phyloP scores from a whole-genome alignment of 2,797 vertebrate species.

The Acrossocheilus wenchowensis region DNA sequence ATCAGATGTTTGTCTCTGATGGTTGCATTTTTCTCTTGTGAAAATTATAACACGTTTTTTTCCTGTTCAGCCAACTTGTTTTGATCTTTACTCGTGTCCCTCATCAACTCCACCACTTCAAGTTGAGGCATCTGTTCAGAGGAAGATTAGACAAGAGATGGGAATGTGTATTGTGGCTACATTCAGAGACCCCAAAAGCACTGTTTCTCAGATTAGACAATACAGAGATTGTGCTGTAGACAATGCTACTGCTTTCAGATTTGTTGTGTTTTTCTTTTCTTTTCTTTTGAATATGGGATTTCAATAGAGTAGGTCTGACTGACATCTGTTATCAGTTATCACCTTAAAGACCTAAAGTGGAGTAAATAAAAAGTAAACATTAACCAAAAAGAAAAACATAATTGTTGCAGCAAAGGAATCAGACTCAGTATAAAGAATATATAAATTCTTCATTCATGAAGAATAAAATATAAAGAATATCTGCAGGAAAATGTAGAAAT shows the following conservation, averaged over 20 bases:
- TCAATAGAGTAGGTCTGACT: not conserved
- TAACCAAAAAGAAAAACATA: not conserved
- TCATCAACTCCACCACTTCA: conserved; percentile 68
- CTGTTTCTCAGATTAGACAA: conserved; percentile 74
- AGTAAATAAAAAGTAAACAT: not conserved
- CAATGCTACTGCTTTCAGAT: conserved; percentile 70
- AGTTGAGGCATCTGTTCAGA: conserved; percentile 67
- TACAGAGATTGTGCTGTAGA: conserved; percentile 69
- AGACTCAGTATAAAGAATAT: not conserved
- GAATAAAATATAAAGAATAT: not conserved
- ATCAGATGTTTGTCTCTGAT: conserved; percentile 53
- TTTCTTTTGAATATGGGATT: conserved; percentile 1
- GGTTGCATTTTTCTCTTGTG: conserved; percentile 57
- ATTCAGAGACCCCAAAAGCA: conserved; percentile 72
- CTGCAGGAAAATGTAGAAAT: not conserved
- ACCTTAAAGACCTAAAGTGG: not conserved
- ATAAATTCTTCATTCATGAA: not conserved
- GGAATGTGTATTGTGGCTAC: conserved; percentile 82
- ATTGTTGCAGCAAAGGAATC: not conserved
- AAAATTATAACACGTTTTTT: conserved; percentile 62
- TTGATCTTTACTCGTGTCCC: conserved; percentile 60
- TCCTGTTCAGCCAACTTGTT: conserved; percentile 51
- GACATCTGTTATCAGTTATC: conserved; percentile 9
- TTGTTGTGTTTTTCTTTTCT: conserved; percentile 3
- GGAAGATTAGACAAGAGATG: conserved; percentile 73